These are phyloP conservation scores for Merluccius polli DNA, from an alignment of 2,797 vertebrate genomes.

Conservation along the genomic window DNA sequence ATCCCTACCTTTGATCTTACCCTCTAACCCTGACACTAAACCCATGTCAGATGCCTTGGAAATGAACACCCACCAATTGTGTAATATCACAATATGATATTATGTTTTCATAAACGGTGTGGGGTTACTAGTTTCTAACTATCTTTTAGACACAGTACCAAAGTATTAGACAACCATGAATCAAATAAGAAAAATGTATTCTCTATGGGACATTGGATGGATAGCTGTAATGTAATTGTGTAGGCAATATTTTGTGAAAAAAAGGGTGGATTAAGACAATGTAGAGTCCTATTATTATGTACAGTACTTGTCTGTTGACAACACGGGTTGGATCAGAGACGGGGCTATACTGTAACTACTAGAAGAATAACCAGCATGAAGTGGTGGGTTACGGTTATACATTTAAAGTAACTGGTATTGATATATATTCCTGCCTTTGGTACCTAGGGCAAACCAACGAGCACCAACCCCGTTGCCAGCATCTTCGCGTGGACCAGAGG, in stretches of 20 bases:
- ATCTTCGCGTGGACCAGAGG: constrained; percentile 87
- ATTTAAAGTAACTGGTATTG: not conserved
- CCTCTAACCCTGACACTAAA: too few relatives aligned
- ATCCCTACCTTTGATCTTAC: too few relatives aligned
- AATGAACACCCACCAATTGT: too few relatives aligned
- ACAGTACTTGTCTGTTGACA: not conserved
- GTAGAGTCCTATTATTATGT: not conserved
- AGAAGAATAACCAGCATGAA: not conserved
- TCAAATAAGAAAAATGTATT: not conserved
- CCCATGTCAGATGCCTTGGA: not conserved
- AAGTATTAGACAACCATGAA: not conserved
- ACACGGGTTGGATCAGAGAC: not conserved
- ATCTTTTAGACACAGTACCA: too few relatives aligned
- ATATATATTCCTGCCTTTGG: fast-evolving
- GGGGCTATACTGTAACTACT: not conserved
- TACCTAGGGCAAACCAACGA: constrained; percentile 81
- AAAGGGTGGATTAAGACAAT: too few relatives aligned
- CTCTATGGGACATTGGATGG: not conserved
- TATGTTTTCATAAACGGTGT: not conserved
- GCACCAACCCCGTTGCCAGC: constrained; percentile 87
- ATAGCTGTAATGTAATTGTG: not conserved
- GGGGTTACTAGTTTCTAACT: not conserved
- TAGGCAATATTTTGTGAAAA: not conserved
- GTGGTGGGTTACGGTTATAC: not conserved
- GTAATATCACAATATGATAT: not conserved